Percentiles rank a stretch among this genome's conserved stretches.
phyloP scores from a whole-genome alignment of 2,113 vertebrate species.

The Brevimyrus niger region DNA sequence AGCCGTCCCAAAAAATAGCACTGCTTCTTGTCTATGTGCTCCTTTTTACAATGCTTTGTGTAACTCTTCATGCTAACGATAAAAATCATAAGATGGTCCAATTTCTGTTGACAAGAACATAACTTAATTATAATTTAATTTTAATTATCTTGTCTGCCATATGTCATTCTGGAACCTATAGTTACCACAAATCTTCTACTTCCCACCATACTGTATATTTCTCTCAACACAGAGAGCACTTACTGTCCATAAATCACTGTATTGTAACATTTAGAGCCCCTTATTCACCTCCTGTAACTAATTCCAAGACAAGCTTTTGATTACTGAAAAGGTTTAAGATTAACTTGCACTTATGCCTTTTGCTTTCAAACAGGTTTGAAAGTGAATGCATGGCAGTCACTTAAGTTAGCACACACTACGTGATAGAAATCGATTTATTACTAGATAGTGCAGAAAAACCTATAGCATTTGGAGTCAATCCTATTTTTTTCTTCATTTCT shows the following conservation, averaged over 20 bases:
- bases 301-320: background rate
- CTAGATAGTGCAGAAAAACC: background rate
- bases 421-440: background rate
- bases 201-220: background rate
- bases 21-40: background rate
- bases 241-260: background rate
- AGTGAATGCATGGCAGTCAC: background rate
- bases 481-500: background rate
- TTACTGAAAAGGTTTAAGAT: background rate
- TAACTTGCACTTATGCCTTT: background rate
- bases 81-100: background rate
- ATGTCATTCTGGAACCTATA: background rate
- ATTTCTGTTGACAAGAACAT: background rate
- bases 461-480: background rate
- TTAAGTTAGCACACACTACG: background rate
- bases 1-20: background rate
- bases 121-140: background rate
- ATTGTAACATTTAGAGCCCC: background rate
- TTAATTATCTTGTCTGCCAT: background rate
- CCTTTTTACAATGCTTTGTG: background rate
- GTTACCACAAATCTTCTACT: background rate
- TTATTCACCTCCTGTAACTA: background rate
- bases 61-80: background rate
- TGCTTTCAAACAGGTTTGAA: background rate
- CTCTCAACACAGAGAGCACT: background rate